Base-by-base conservation (phyloP, 2,888 invertebrate species). In the Chesias legatella region DNA sequence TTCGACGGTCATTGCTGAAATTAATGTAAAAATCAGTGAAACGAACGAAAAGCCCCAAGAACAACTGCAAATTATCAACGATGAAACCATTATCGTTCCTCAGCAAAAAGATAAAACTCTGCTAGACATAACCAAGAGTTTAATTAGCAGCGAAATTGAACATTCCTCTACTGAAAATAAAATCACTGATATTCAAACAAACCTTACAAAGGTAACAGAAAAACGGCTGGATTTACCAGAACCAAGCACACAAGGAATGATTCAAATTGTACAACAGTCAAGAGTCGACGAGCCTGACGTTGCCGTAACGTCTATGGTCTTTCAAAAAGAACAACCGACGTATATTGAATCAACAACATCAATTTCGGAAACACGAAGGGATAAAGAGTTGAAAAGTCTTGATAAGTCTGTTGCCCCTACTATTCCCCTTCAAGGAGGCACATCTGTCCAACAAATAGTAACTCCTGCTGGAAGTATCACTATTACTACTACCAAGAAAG, bases 1-100 rank as follows among this genome's bases (percentile, higher is more conserved):
- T 9, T 61, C 75, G 1, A 76, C 73, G 22, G 51, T 79, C 0
- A 71, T 67, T 21, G 66, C 79, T 38, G 67, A 74, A 33, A 72
- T 79, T 29, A 61, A 73, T 39, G 56, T 79, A 0, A 67, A 71
- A 33, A 53, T 80, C 23, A 51, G 43, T 9, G 46, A 52, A 37
- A 48, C 54, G n/a, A 46, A 55, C 10, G 32, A 28, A 35, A 25
- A 10, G 6, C 17, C 25, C 40, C 24, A 13, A 33, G 24, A 44
- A 0, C 24, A 33, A 10, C 36, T 35, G 6, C 45, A 53, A 53
- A 41, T 35, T 0, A 43, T 40, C 0, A 41, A 46, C 7, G 40
- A 53, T 17, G 29, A 38, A 41, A 21, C 9, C 3, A 17, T 10
- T 23, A 7, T 24, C n/a, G 26, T n/a, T 7, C 41, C 45, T 26